Conservation (phyloP, 2,113 vertebrate genomes). For the Scalopus aquaticus region DNA sequence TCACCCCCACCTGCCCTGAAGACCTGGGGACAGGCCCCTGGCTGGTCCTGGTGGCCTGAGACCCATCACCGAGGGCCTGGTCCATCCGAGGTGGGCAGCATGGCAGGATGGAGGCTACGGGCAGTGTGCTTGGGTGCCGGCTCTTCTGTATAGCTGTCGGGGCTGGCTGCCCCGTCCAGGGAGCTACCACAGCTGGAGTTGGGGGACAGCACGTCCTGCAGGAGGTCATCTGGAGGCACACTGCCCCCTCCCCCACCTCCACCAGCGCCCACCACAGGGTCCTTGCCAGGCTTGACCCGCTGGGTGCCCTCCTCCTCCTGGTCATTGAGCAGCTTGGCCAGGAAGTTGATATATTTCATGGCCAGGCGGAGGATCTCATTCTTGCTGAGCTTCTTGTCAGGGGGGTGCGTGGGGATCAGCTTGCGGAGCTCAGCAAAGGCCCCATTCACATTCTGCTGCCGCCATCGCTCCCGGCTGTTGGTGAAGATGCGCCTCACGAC, state of each 20-base stretch:
- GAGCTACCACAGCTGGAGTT: conserved; percentile 96
- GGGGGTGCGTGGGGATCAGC: conserved; percentile 95
- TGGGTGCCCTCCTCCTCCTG: conserved; percentile 94
- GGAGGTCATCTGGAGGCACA: conserved; percentile 92
- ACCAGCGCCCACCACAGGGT: conserved; percentile 71
- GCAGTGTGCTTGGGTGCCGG: conserved; percentile 86
- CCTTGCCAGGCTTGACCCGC: conserved; percentile 88
- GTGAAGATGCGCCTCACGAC: conserved; percentile 96
- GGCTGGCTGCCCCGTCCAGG: conserved; percentile 93
- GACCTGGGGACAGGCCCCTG: not conserved
- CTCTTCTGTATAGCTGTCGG: conserved; percentile 94
- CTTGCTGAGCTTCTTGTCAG: conserved; percentile 97
- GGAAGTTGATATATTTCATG: conserved; percentile 98
- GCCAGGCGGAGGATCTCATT: conserved; percentile 96
- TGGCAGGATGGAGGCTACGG: conserved; percentile 88
- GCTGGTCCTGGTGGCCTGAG: not conserved
- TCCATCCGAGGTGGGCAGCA: conserved; percentile 89
- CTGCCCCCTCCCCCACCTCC: conserved; percentile 70
- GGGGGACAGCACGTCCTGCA: conserved; percentile 93
- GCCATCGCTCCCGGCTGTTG: conserved; percentile 96
- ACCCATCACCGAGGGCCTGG: conserved; percentile 90
- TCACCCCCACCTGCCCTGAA: conserved; percentile 15
- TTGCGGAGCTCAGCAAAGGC: conserved; percentile 96
- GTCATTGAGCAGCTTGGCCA: conserved; percentile 96
- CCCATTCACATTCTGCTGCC: conserved; percentile 97